phyloP scores from a whole-genome alignment of 1,140 invertebrate species.

The Notospermus geniculatus region DNA sequence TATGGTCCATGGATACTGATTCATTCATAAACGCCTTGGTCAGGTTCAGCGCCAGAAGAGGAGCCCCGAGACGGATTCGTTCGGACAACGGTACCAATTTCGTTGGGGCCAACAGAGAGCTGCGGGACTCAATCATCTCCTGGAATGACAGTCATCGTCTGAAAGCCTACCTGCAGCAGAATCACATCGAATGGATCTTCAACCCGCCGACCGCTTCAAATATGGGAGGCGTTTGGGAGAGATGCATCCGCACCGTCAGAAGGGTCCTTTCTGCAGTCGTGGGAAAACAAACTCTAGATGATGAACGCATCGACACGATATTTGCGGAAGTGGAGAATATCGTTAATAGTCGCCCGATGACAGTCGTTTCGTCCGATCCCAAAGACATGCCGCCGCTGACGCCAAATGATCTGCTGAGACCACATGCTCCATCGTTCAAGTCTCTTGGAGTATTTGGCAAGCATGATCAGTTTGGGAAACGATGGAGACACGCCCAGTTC shows the following conservation, averaged over 20 bases:
- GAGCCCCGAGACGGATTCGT: background rate
- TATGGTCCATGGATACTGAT: no score
- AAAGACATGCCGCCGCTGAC: slow-evolving; percentile 1
- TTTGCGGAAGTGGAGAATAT: slow-evolving; percentile 13
- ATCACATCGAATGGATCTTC: slow-evolving; percentile 11
- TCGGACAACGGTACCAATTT: slow-evolving; percentile 15
- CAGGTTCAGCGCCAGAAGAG: slow-evolving; percentile 2
- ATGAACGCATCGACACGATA: background rate
- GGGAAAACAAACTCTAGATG: slow-evolving; percentile 12
- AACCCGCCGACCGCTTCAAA: slow-evolving; percentile 7
- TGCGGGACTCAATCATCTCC: no score
- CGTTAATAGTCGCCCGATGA: slow-evolving; percentile 9
- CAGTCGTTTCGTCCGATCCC: background rate
- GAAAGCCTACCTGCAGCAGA: no score
- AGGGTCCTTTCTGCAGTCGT: background rate
- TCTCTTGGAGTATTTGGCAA: slow-evolving; percentile 1
- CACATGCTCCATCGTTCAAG: background rate
- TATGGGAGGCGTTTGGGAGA: slow-evolving; percentile 1
- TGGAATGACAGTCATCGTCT: no score
- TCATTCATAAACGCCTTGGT: no score
- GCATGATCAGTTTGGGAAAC: background rate
- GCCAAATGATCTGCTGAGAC: slow-evolving; percentile 10
- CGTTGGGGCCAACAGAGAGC: background rate
- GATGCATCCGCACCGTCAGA: background rate
- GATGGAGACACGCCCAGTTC: slow-evolving; percentile 12